Evolutionary conservation across 37 sponge, comb jelly and placozoan species (phyloP).

Genomic region (Tethya wilhelma): DNA sequence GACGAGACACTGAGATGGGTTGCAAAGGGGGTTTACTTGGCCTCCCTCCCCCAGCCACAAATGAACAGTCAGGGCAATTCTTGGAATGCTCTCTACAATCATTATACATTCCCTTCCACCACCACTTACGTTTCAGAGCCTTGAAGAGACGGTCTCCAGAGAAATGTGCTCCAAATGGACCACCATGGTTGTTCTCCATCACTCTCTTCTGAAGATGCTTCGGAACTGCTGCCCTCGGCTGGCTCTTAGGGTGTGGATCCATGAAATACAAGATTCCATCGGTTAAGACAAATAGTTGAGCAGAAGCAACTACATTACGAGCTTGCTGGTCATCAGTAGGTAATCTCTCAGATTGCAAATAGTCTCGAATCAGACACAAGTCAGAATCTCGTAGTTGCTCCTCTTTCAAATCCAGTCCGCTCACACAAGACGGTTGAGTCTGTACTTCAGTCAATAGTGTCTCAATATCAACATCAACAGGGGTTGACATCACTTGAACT

Average conservation of each 20-base stretch:
- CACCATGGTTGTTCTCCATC: background rate
- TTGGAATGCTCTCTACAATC: background rate
- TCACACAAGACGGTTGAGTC: background rate
- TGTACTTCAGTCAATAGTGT: background rate
- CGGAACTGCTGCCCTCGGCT: background rate
- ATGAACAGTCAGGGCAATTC: background rate
- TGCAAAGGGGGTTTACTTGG: background rate
- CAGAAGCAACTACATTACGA: background rate
- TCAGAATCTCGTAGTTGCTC: background rate
- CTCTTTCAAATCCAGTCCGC: background rate
- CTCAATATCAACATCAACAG: background rate
- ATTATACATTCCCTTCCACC: background rate
- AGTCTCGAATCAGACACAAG: background rate
- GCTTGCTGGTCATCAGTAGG: background rate
- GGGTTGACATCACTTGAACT: background rate
- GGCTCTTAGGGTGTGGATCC: background rate
- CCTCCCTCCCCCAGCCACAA: background rate
- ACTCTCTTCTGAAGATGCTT: background rate
- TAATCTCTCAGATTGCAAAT: background rate
- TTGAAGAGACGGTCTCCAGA: background rate
- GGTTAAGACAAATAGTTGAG: background rate
- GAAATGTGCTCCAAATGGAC: background rate
- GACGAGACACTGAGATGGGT: background rate
- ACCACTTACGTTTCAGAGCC: background rate
- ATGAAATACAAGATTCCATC: background rate